Conservation (phyloP, 2,113 vertebrate genomes). For the Thermophis baileyi region DNA sequence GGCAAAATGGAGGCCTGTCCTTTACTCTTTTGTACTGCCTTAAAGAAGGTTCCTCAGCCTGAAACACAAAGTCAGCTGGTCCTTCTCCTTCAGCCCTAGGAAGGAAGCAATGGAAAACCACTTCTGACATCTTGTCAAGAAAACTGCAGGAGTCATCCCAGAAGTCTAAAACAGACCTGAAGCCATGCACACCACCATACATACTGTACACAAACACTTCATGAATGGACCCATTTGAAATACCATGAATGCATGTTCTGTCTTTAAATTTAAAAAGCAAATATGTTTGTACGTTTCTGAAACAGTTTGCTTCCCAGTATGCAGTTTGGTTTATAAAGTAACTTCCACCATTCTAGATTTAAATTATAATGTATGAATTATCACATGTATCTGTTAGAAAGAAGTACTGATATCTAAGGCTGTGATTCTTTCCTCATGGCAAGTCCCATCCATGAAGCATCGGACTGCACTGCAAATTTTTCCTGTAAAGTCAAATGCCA, state of each 20-base stretch:
- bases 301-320: conserved; percentile 26
- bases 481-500: conserved; percentile 56
- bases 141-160: not conserved
- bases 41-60: not conserved
- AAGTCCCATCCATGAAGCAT: not conserved
- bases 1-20: not conserved
- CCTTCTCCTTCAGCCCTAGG: not conserved
- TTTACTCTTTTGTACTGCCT: not conserved
- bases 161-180: not conserved
- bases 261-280: not conserved
- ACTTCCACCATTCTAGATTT: conserved; percentile 41
- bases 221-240: not conserved
- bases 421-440: not conserved
- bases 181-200: not conserved
- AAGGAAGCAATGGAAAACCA: not conserved
- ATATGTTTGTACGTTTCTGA: not conserved
- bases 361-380: conserved; percentile 52
- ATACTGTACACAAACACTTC: not conserved
- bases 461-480: not conserved
- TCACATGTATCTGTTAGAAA: conserved; percentile 45
- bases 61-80: not conserved
- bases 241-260: not conserved
- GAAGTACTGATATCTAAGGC: conserved; percentile 55
- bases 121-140: not conserved
- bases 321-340: conserved; percentile 23